A percentile compares a stretch with the other conserved stretches of the same genome.
phyloP scores from a whole-genome alignment of 2,888 invertebrate genomes.

The Zhengitettix transpicula region DNA sequence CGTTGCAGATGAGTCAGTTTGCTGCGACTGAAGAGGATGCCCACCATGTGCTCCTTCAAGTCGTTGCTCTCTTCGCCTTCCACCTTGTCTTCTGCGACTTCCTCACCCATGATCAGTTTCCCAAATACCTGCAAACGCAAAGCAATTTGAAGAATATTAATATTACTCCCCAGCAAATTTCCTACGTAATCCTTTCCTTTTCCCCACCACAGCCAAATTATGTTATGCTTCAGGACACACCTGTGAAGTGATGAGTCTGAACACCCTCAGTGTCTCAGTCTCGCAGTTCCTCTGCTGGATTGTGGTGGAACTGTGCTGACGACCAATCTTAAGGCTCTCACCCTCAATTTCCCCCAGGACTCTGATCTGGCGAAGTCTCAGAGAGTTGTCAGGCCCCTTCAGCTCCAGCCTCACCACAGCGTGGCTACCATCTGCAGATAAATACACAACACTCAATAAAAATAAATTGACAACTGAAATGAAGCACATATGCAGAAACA shows the following conservation, averaged over 20 bases:
- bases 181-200: no score
- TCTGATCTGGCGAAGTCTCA: slow-evolving; percentile 72
- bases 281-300: slow-evolving; percentile 81
- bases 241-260: slow-evolving; percentile 79
- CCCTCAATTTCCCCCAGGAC: slow-evolving; percentile 46
- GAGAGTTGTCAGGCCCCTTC: slow-evolving; percentile 79
- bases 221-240: no score
- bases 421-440: slow-evolving; percentile 28
- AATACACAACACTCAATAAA: no score
- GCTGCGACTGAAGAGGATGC: slow-evolving; percentile 85
- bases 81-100: slow-evolving; percentile 24
- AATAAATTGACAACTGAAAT: no score
- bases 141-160: no score
- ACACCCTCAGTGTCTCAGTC: slow-evolving; percentile 79
- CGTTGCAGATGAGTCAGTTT: slow-evolving; percentile 85
- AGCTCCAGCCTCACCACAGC: slow-evolving; percentile 60
- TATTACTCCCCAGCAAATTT: no score
- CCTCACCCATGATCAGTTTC: slow-evolving; percentile 60
- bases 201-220: no score
- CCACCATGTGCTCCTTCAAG: slow-evolving; percentile 88
- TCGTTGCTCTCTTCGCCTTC: slow-evolving; percentile 38
- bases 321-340: slow-evolving; percentile 30
- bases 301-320: slow-evolving; percentile 34
- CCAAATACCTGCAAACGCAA: slow-evolving; percentile 73
- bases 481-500: no score